phyloP scores from a whole-genome alignment of 2,888 invertebrate species.

The Noctua janthina region DNA sequence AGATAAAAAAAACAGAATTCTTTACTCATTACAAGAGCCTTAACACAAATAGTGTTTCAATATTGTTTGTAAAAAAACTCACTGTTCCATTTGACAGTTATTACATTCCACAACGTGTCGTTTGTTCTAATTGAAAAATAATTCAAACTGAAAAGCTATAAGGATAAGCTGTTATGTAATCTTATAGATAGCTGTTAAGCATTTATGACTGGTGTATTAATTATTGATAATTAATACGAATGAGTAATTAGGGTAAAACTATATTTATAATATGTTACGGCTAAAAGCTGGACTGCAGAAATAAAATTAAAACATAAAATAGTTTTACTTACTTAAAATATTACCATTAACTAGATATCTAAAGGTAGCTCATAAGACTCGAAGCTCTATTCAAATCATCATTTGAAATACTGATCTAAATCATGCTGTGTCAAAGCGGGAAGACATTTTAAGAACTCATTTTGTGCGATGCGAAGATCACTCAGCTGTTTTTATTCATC shows the following conservation, averaged over 20 bases:
- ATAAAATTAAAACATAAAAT: not conserved
- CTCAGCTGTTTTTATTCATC: not conserved
- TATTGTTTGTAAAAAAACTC: not conserved
- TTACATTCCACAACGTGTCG: not conserved
- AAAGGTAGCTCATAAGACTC: not conserved
- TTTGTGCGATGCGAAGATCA: not conserved
- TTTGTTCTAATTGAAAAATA: constrained; percentile 10
- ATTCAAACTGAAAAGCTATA: not conserved
- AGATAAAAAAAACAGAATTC: not conserved
- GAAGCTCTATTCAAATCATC: not conserved
- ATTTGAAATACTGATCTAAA: not conserved
- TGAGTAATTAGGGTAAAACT: too few relatives aligned
- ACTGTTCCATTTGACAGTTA: not conserved
- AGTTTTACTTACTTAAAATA: not conserved
- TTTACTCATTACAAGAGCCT: not conserved
- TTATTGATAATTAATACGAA: not conserved
- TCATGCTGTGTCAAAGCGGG: not conserved
- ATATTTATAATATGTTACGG: not conserved
- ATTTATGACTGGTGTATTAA: not conserved
- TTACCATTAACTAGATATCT: not conserved
- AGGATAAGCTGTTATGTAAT: not conserved
- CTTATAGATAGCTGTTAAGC: not conserved
- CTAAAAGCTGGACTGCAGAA: not conserved
- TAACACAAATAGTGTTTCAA: not conserved
- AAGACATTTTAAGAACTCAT: not conserved